Evolutionary conservation across 2,797 vertebrate genomes (phyloP).

Genomic region (Acipenser transmontanus): DNA sequence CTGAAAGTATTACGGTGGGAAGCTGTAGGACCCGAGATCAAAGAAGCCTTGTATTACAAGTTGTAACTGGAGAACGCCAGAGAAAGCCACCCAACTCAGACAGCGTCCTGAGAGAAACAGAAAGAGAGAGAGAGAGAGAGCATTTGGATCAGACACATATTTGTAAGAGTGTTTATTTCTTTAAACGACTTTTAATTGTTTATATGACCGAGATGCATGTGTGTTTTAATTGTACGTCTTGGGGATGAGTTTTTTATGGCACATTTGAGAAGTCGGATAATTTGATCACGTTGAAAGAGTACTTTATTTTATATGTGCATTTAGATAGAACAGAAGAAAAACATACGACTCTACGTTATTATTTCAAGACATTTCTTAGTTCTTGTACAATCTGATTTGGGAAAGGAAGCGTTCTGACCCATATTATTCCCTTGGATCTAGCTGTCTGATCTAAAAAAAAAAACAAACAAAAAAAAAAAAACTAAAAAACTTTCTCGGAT

Average conservation of each 20-base stretch:
- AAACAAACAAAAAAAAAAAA: too few relatives aligned
- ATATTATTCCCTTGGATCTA: not conserved
- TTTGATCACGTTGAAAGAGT: constrained; percentile 27
- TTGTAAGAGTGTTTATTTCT: not conserved
- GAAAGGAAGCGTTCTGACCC: not conserved
- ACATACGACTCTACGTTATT: not conserved
- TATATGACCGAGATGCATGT: not conserved
- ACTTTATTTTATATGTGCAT: constrained; percentile 7
- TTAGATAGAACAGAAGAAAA: not conserved
- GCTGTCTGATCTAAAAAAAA: not conserved
- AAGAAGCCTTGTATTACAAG: not conserved
- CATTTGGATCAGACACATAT: not conserved
- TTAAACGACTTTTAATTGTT: not conserved
- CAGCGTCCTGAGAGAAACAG: not conserved
- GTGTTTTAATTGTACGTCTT: constrained; percentile 6
- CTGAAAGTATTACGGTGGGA: not conserved
- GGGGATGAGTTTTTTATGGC: constrained; percentile 24
- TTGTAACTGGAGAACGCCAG: constrained; percentile 5
- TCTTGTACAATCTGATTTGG: not conserved
- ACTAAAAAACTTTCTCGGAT: constrained; percentile 1
- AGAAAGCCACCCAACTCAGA: constrained; percentile 4
- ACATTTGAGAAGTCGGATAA: constrained; percentile 21
- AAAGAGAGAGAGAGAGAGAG: not conserved
- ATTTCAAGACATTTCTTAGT: not conserved
- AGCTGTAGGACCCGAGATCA: not conserved